These are phyloP conservation scores for Esox masquinongy DNA, from an alignment of 2,797 vertebrate genomes.

Conservation along the genomic window DNA sequence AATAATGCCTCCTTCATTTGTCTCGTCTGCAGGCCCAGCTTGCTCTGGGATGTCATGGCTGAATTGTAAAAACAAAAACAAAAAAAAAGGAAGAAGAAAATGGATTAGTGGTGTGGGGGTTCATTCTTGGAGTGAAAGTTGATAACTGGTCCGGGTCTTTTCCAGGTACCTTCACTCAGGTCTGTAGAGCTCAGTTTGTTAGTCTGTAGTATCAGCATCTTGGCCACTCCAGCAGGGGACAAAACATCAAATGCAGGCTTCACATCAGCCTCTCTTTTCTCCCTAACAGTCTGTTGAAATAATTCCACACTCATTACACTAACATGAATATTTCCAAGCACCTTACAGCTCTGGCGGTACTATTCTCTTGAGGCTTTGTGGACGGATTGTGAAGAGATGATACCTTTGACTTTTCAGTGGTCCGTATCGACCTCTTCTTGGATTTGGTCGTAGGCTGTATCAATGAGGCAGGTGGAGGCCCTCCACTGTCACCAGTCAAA, in stretches of 20 bases:
- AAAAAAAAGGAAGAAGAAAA: too few species aligned
- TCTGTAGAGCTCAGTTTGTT: conserved; percentile 80
- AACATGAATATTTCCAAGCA: too few species aligned
- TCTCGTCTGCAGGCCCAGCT: conserved; percentile 63
- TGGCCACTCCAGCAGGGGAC: conserved; percentile 84
- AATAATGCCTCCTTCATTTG: conserved; percentile 86
- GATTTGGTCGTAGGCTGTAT: conserved; percentile 29
- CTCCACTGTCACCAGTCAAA: conserved; percentile 40
- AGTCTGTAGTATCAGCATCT: conserved; percentile 82
- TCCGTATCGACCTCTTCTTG: conserved; percentile 36
- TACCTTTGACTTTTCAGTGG: conserved; percentile 54
- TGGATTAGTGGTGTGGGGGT: not conserved
- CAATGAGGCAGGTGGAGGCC: conserved; percentile 38
- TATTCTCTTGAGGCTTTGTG: too few species aligned
- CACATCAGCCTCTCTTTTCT: conserved; percentile 68
- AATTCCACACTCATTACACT: not conserved
- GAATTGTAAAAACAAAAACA: not conserved
- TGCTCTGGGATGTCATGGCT: conserved; percentile 71
- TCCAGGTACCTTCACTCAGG: conserved; percentile 78
- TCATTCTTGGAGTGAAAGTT: not conserved
- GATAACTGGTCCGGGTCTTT: not conserved
- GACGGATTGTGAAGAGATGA: too few species aligned
- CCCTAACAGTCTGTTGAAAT: conserved; percentile 25
- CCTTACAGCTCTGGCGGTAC: too few species aligned
- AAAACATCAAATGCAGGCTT: conserved; percentile 69